Evolutionary conservation across 2,113 vertebrate species (phyloP).

Genomic region (Sylvicapra grimmia): DNA sequence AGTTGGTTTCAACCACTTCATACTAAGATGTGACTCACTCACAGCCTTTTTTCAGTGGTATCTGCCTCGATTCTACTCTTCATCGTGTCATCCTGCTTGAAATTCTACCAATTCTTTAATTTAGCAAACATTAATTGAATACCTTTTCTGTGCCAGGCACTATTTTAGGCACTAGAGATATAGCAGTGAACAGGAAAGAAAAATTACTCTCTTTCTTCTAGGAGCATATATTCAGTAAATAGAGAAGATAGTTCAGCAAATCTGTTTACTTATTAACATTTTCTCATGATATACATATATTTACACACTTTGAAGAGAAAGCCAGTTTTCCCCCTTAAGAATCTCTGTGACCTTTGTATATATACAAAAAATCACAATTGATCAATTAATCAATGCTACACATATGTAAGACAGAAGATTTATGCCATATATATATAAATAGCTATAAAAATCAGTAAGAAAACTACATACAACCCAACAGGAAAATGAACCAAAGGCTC

Average conservation of each 20-base stretch:
- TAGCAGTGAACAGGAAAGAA: background rate
- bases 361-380: background rate
- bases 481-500: background rate
- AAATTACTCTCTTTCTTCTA: background rate
- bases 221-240: background rate
- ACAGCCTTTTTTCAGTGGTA: background rate
- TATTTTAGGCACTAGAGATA: background rate
- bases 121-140: background rate
- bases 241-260: background rate
- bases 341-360: background rate
- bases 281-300: background rate
- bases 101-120: background rate
- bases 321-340: background rate
- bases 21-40: background rate
- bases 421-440: background rate
- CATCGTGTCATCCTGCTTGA: background rate
- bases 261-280: background rate
- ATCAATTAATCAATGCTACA: background rate
- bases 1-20: background rate
- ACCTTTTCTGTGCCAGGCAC: background rate
- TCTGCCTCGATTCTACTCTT: background rate
- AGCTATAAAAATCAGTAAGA: conserved; percentile 5
- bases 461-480: background rate
- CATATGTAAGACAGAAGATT: background rate
- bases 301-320: background rate